Percentiles rank a stretch among this genome's conserved stretches.
phyloP scores from a whole-genome alignment of 2,888 invertebrate species.

The Metalampra italica region DNA sequence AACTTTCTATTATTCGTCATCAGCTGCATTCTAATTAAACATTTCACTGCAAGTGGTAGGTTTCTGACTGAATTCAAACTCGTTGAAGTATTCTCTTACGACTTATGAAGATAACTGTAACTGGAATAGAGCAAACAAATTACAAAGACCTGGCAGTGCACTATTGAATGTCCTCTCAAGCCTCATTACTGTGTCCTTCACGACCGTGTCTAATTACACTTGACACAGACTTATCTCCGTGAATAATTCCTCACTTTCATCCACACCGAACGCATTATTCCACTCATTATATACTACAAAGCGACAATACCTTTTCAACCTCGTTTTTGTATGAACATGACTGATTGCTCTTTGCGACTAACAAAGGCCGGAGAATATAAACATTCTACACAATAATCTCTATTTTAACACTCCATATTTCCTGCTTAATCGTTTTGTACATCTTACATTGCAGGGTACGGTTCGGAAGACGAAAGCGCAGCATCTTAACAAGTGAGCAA shows the following conservation, averaged over 20 bases:
- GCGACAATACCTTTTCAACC: conserved; percentile 59
- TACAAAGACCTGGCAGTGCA: too few species aligned
- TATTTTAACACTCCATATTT: conserved; percentile 13
- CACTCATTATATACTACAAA: conserved; percentile 44
- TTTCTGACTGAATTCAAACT: too few species aligned
- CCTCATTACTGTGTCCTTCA: conserved; percentile 38
- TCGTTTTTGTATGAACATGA: conserved; percentile 66
- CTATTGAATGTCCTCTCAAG: not conserved
- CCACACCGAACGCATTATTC: conserved; percentile 32
- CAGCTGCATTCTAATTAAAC: too few species aligned
- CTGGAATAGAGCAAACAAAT: too few species aligned
- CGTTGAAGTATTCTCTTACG: too few species aligned
- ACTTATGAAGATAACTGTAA: too few species aligned
- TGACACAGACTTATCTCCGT: conserved; percentile 52
- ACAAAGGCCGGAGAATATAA: conserved; percentile 61
- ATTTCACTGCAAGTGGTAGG: too few species aligned
- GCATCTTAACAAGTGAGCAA: conserved; percentile 14
- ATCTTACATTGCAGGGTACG: conserved; percentile 23
- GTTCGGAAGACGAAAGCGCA: not conserved
- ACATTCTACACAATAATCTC: conserved; percentile 52
- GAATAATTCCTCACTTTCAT: conserved; percentile 52
- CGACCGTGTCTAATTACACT: conserved; percentile 36
- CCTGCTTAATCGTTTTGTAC: not conserved
- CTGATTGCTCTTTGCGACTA: conserved; percentile 63
- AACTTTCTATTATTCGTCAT: too few species aligned